Percentiles rank a stretch among this genome's conserved stretches.
Conservation (phyloP, 2,888 invertebrate species). For the Pheosia gnoma region DNA sequence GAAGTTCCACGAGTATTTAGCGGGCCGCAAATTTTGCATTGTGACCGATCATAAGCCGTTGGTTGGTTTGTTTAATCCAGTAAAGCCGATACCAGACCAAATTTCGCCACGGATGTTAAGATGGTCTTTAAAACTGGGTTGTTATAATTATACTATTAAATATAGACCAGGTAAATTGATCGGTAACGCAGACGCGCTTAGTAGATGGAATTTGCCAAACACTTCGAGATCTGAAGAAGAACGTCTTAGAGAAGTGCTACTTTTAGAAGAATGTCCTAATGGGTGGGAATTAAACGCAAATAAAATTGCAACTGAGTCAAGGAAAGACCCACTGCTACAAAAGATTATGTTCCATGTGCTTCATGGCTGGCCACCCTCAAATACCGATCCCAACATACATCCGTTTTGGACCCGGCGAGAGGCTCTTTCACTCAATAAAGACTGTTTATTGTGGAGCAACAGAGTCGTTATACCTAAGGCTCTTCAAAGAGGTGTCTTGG, state of each 20-base stretch:
- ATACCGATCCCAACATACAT: constrained; percentile 6
- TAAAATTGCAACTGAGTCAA: neutral
- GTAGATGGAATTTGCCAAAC: constrained; percentile 14
- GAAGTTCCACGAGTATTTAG: neutral
- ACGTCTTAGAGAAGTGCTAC: constrained; percentile 4
- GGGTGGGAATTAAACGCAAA: constrained; percentile 4
- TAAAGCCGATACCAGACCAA: constrained; percentile 13
- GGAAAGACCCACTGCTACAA: neutral
- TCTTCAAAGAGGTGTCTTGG: neutral
- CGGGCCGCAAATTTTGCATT: neutral
- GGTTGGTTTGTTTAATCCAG: no score
- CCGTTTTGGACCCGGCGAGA: constrained; percentile 18
- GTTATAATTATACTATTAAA: constrained; percentile 25
- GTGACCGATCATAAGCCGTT: neutral
- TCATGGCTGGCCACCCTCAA: constrained; percentile 23
- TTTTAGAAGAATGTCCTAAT: constrained; percentile 5
- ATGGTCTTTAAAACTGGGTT: constrained; percentile 25
- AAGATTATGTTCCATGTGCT: constrained; percentile 11
- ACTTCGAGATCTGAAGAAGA: neutral
- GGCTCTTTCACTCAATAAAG: constrained; percentile 8
- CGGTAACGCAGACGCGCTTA: constrained; percentile 25
- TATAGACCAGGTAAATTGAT: constrained; percentile 32
- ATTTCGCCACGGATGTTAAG: constrained; percentile 30
- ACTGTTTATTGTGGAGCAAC: constrained; percentile 29
- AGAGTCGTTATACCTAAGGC: constrained; percentile 9